Base-by-base conservation (phyloP, 2,888 invertebrate genomes). In the Thera obeliscata region DNA sequence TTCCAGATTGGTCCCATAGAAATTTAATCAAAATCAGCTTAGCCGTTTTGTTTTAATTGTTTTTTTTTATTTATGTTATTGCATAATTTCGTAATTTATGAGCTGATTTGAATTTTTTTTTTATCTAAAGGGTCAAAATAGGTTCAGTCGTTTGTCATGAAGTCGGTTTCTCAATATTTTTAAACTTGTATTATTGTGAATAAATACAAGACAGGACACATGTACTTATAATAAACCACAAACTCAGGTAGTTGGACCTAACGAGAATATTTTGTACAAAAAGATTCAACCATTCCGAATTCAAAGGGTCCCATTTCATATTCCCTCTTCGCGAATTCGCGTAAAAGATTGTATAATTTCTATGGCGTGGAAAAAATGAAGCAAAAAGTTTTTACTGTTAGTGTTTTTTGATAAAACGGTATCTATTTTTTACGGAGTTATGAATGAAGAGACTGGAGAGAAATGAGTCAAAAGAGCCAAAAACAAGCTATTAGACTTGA, bases 321-420 rank as follows among this genome's bases (percentile, higher is more conserved):
- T 64, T 67, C 60, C 52, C 63, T 67, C 62, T 63, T 59, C 50
- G 56, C 56, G 60, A 49, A 48, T 60, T 56, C 48, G 33, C 46
- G 67, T 59, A 56, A 63, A 67, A 67, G 62, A 63, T 63, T 63
- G 55, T 59, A 56, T 67, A 60, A 63, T 63, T 67, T 59, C 52
- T n/a, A 43, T 38, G 33, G 50, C 46, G 46, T 56, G 56, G 38
- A 56, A 58, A 59, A 63, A 67, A 67, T 67, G 59, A 62, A 62
- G 52, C 41, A 50, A 58, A 63, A 59, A 33, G n/a, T 55, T 59
- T 55, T 48, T 41, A 5, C 3, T 8, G 46, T n/a, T 41, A 8
- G 33, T 5, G 56, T 50, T 56, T 56, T 41, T 35, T 33, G 41
- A 50, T 36, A 22, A 3, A 36, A 33, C 43, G 5, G 38, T 12